phyloP scores from a whole-genome alignment of 2,797 vertebrate species.

The Stomatorhinus walkeri region DNA sequence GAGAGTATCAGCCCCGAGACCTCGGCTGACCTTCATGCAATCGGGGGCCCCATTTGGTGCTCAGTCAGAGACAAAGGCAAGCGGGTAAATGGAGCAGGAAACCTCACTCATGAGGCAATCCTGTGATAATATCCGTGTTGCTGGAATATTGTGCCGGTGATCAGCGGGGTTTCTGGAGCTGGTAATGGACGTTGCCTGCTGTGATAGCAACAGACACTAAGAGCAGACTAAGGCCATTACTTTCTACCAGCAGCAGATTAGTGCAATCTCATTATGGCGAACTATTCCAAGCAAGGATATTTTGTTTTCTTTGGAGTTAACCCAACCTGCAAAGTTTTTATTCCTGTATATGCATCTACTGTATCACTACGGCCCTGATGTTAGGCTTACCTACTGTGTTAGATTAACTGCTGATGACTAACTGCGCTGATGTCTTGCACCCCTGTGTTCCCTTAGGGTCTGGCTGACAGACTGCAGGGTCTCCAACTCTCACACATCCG shows the following conservation, averaged over 20 bases:
- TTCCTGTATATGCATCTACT: not conserved
- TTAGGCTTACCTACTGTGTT: not conserved
- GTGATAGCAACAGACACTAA: not conserved
- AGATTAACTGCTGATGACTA: not conserved
- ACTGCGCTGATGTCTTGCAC: not conserved
- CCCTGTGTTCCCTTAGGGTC: not conserved
- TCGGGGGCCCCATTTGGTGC: not conserved
- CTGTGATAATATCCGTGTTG: not conserved
- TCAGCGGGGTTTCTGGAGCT: not conserved
- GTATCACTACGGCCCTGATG: not conserved
- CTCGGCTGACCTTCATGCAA: not conserved
- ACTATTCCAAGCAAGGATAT: not conserved
- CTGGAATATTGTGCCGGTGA: not conserved
- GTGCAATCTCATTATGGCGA: too few species aligned
- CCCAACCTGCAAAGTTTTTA: not conserved
- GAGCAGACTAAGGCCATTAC: not conserved
- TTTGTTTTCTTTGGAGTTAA: not conserved
- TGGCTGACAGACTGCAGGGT: not conserved
- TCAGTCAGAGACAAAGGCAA: not conserved
- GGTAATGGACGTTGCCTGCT: not conserved
- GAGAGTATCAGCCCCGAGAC: conserved; percentile 23
- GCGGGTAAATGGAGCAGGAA: not conserved
- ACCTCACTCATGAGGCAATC: not conserved
- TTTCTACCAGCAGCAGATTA: not conserved
- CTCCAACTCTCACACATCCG: too few species aligned